phyloP scores from a whole-genome alignment of 2,797 vertebrate genomes.

The Aythya fuligula region DNA sequence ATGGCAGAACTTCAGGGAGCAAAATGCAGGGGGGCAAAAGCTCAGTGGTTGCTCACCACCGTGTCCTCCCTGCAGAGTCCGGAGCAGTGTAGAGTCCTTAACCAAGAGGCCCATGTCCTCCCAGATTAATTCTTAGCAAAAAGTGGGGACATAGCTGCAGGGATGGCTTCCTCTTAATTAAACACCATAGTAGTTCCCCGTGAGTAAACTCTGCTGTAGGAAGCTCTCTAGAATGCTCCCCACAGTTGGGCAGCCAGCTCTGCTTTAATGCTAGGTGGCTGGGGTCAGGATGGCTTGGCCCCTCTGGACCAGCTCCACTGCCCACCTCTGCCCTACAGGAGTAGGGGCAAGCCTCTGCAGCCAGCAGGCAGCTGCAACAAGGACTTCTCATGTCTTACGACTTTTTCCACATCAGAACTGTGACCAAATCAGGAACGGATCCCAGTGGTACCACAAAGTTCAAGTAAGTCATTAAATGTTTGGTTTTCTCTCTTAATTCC shows the following conservation, averaged over 20 bases:
- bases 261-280: not conserved
- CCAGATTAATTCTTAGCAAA: not conserved
- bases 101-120: rapidly evolving
- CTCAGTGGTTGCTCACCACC: rapidly evolving
- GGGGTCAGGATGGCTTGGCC: not conserved
- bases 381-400: not conserved
- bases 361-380: not conserved
- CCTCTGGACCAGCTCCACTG: not conserved
- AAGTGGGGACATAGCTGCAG: not conserved
- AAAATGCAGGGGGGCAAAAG: not conserved
- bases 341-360: too few species aligned
- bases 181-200: too few species aligned
- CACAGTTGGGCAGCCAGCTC: not conserved
- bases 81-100: rapidly evolving
- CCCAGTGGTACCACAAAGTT: not conserved
- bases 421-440: not conserved
- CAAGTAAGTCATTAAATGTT: not conserved
- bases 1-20: not conserved
- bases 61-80: not conserved
- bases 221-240: not conserved
- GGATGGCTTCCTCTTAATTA: too few species aligned
- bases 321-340: too few species aligned
- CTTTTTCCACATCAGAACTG: not conserved
- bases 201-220: not conserved
- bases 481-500: not conserved